phyloP scores from a whole-genome alignment of 2,888 invertebrate genomes.

The Plagodis pulveraria region DNA sequence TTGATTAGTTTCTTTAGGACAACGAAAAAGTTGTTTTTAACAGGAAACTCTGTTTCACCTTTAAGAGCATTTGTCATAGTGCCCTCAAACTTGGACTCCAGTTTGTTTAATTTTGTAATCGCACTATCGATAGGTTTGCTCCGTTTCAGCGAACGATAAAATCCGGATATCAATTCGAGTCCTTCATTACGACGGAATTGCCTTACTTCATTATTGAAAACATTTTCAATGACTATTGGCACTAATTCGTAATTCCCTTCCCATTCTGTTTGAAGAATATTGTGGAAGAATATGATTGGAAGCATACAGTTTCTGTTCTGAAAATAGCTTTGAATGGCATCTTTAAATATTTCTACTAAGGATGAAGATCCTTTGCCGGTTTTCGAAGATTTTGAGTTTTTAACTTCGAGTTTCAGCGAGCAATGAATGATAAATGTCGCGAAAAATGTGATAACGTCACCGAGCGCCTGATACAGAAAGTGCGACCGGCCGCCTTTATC shows the following conservation, averaged over 20 bases:
- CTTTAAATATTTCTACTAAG: constrained; percentile 78
- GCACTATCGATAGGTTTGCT: constrained; percentile 66
- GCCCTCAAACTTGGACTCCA: constrained; percentile 78
- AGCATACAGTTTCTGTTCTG: constrained; percentile 87
- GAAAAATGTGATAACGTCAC: constrained; percentile 86
- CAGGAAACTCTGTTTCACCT: constrained; percentile 61
- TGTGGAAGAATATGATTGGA: constrained; percentile 88
- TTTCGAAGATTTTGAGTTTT: constrained; percentile 56
- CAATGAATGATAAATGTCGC: constrained; percentile 87
- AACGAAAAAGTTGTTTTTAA: constrained; percentile 85
- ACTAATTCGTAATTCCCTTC: constrained; percentile 86
- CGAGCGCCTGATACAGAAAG: constrained; percentile 87
- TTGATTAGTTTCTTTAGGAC: constrained; percentile 83
- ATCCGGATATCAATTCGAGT: constrained; percentile 86
- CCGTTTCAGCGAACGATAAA: constrained; percentile 86
- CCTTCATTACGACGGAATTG: constrained; percentile 89
- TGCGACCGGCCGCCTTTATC: constrained; percentile 87
- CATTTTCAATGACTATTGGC: constrained; percentile 83
- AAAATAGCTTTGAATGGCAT: constrained; percentile 85
- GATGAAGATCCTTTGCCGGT: constrained; percentile 59
- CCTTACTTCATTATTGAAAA: constrained; percentile 85
- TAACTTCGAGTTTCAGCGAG: constrained; percentile 78
- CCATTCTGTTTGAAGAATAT: constrained; percentile 87
- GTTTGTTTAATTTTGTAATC: constrained; percentile 59
- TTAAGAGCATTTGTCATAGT: constrained; percentile 69